phyloP scores from a whole-genome alignment of 2,888 invertebrate species.

The Cosmorhoe ocellata region DNA sequence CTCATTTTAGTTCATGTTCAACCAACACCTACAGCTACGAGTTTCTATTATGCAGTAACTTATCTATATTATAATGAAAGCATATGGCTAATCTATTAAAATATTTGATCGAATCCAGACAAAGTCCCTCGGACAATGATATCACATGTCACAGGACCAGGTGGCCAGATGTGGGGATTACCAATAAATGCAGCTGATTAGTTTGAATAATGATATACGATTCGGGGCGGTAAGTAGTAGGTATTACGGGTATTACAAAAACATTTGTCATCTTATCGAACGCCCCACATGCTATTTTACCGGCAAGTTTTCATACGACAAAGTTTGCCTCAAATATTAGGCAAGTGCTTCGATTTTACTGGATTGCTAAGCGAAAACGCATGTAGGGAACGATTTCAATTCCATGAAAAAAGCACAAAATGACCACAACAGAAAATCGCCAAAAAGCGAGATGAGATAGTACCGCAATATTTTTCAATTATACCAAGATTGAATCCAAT shows the following conservation, averaged over 20 bases:
- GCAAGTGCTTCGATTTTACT: neutral
- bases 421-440: neutral
- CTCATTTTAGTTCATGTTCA: too few species aligned
- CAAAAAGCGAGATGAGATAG: neutral
- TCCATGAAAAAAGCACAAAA: constrained; percentile 7
- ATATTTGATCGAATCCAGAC: constrained; percentile 22
- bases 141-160: constrained; percentile 29
- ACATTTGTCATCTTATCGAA: constrained; percentile 15
- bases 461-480: constrained; percentile 24
- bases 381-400: constrained; percentile 1
- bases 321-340: too few species aligned
- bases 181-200: constrained; percentile 23
- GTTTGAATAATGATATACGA: constrained; percentile 24
- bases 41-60: too few species aligned
- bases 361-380: too few species aligned
- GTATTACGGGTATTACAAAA: constrained; percentile 18
- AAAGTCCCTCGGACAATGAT: constrained; percentile 23
- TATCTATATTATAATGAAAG: too few species aligned
- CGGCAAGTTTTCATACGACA: too few species aligned
- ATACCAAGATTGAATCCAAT: constrained; percentile 23
- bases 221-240: constrained; percentile 2
- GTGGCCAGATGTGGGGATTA: constrained; percentile 31
- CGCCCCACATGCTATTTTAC: neutral
- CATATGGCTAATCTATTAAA: constrained; percentile 25
- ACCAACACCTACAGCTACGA: too few species aligned